Percentiles rank a stretch among this genome's conserved stretches.
These are phyloP conservation scores for Motacilla tschutschensis DNA, from an alignment of 2,113 vertebrate genomes.

Conservation along the genomic window DNA sequence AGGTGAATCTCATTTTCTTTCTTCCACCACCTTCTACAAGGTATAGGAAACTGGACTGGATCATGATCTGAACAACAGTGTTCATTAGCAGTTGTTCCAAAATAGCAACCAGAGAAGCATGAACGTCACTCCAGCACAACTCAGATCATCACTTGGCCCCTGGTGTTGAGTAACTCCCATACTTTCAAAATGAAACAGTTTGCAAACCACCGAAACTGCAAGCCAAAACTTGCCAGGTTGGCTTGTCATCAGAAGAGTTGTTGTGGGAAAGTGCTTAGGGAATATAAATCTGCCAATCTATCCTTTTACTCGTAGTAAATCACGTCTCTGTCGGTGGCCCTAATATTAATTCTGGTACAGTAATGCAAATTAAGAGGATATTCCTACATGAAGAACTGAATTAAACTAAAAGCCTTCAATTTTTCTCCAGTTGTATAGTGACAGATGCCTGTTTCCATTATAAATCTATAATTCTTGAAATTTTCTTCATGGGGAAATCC, in stretches of 20 bases:
- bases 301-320: constrained; percentile 33
- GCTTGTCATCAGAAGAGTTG: constrained; percentile 50
- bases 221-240: constrained; percentile 67
- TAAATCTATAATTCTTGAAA: neutral
- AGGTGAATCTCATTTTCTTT: neutral
- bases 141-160: constrained; percentile 38
- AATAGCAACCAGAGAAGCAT: constrained; percentile 2
- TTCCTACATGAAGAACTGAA: neutral
- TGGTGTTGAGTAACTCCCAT: constrained; percentile 53
- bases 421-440: neutral
- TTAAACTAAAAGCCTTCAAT: neutral
- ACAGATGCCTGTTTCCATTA: neutral
- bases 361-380: constrained; percentile 30
- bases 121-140: neutral
- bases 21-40: neutral
- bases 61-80: neutral
- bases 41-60: neutral
- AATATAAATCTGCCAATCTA: constrained; percentile 37
- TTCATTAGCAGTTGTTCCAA: neutral
- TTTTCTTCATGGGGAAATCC: neutral
- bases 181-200: constrained; percentile 65
- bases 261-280: constrained; percentile 62
- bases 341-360: constrained; percentile 4
- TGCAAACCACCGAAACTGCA: constrained; percentile 69
- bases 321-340: constrained; percentile 9